These are phyloP conservation scores for Rhizoglyphus robini DNA, from an alignment of 1,140 invertebrate genomes.

Conservation along the genomic window DNA sequence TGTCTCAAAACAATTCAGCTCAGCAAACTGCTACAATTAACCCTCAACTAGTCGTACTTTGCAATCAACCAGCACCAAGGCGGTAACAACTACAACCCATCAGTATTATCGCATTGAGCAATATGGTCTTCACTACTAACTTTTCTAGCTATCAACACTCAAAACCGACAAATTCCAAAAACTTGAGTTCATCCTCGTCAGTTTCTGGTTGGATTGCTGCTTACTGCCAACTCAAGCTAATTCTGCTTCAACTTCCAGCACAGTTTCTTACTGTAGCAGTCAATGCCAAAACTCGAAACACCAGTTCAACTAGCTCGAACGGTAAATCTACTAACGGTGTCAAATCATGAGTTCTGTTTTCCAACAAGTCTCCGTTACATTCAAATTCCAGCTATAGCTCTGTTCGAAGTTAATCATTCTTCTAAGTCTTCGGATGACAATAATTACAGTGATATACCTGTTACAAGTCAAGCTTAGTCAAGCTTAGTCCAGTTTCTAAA, in stretches of 20 bases:
- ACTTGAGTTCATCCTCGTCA: too few species aligned
- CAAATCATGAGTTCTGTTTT: neutral
- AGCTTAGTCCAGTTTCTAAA: neutral
- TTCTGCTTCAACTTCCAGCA: neutral
- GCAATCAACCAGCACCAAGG: too few species aligned
- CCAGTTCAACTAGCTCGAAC: neutral
- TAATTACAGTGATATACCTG: neutral
- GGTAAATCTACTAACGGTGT: neutral
- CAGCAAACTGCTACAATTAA: too few species aligned
- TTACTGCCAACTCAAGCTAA: too few species aligned
- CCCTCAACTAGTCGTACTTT: too few species aligned
- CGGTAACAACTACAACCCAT: too few species aligned
- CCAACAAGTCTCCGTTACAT: neutral
- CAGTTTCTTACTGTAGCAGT: constrained; percentile 21
- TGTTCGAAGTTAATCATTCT: neutral
- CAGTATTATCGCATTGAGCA: too few species aligned
- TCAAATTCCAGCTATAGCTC: neutral
- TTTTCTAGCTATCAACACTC: too few species aligned
- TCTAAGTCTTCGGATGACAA: neutral
- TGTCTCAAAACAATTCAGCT: too few species aligned
- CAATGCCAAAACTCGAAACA: constrained; percentile 11
- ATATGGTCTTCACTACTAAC: too few species aligned
- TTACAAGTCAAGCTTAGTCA: neutral
- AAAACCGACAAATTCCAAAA: too few species aligned
- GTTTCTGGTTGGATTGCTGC: too few species aligned